Evolutionary conservation across 2,888 invertebrate species (phyloP).

Genomic region (Lymantria dispar): DNA sequence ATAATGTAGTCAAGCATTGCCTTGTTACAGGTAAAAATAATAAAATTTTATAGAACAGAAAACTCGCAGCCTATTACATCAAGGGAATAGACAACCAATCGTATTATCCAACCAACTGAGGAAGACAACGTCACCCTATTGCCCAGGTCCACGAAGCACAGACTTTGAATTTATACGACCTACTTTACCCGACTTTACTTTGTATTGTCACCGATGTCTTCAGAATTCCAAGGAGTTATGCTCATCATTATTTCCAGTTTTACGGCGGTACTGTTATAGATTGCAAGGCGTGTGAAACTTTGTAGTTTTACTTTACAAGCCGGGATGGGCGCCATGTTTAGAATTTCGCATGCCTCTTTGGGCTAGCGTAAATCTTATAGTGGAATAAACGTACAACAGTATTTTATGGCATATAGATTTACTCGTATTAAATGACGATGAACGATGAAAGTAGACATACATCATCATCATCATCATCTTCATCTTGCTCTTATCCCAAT

Average conservation of each 20-base stretch:
- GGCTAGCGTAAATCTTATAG: background rate
- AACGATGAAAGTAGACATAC: too few species aligned
- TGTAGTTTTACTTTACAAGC: slow-evolving; percentile 9
- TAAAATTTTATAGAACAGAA: too few species aligned
- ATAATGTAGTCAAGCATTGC: too few species aligned
- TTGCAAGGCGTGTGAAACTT: slow-evolving; percentile 28
- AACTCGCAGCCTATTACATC: too few species aligned
- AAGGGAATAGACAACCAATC: background rate
- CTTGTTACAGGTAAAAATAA: too few species aligned
- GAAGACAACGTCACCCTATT: slow-evolving; percentile 21
- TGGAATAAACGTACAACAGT: too few species aligned
- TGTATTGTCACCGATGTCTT: slow-evolving; percentile 35
- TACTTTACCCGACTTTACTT: slow-evolving; percentile 50
- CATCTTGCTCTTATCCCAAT: too few species aligned
- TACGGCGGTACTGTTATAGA: slow-evolving; percentile 25
- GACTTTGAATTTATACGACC: slow-evolving; percentile 67
- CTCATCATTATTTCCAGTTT: slow-evolving; percentile 34
- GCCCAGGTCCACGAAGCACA: slow-evolving; percentile 31
- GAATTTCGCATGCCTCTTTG: slow-evolving; percentile 1
- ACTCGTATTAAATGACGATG: too few species aligned
- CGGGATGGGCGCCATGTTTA: background rate
- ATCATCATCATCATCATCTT: too few species aligned
- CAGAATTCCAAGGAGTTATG: slow-evolving; percentile 25
- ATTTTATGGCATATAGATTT: too few species aligned
- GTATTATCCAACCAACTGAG: background rate